Evolutionary conservation across 64 coral and sea anemone genomes (phyloP).

Genomic region (Actinia tenebrosa): DNA sequence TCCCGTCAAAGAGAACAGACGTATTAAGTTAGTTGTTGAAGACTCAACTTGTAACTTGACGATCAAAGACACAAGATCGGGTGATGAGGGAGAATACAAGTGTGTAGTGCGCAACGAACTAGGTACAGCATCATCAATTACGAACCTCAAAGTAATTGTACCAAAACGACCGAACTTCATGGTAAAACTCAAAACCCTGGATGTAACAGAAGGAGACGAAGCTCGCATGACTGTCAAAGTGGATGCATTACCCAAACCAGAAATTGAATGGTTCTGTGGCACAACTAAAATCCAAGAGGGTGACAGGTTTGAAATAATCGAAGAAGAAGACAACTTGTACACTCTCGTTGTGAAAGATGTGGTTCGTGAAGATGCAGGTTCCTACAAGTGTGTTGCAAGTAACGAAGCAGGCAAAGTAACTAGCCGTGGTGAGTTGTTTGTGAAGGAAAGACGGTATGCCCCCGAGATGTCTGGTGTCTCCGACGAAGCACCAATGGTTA

Average conservation of each 20-base stretch:
- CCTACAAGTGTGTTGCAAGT: constrained; percentile 75
- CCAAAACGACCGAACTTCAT: constrained; percentile 69
- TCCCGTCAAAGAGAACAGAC: constrained; percentile 44
- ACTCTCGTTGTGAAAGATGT: constrained; percentile 53
- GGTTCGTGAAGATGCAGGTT: constrained; percentile 44
- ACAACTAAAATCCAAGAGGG: constrained; percentile 52
- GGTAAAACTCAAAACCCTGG: constrained; percentile 63
- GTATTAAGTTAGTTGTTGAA: constrained; percentile 57
- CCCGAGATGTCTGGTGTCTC: constrained; percentile 52
- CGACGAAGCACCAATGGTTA: constrained; percentile 38
- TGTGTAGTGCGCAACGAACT: constrained; percentile 81
- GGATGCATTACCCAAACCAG: constrained; percentile 47
- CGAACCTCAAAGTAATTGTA: constrained; percentile 46
- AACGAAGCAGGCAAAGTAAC: constrained; percentile 77
- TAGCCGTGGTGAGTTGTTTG: constrained; percentile 38
- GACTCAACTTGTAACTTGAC: constrained; percentile 45
- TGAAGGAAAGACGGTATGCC: constrained; percentile 61
- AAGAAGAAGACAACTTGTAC: constrained; percentile 43
- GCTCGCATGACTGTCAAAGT: constrained; percentile 56
- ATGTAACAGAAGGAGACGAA: constrained; percentile 67
- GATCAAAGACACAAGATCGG: constrained; percentile 45
- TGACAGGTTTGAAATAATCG: constrained; percentile 41
- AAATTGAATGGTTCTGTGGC: constrained; percentile 81
- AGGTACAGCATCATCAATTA: constrained; percentile 50
- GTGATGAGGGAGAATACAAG: constrained; percentile 76